Percentiles rank a stretch among this genome's conserved stretches.
Evolutionary conservation across 2,888 invertebrate species (phyloP).

Genomic region (Leucoptera coffeella): DNA sequence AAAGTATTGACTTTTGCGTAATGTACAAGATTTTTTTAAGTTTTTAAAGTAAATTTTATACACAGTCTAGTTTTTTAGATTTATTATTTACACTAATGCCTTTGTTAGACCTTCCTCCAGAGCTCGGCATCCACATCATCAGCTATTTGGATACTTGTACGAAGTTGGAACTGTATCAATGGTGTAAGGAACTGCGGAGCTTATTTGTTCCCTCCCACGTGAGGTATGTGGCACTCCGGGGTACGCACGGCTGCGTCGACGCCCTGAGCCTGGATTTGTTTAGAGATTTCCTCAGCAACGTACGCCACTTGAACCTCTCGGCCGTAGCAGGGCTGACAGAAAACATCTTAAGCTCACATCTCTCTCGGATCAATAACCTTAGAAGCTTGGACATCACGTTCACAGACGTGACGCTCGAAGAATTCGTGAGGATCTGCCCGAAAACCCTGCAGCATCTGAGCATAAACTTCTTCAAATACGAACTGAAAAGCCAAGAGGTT

Average conservation of each 20-base stretch:
- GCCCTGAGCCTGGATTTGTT: slow-evolving; percentile 11
- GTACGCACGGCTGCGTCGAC: slow-evolving; percentile 10
- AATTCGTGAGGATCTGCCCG: slow-evolving; percentile 13
- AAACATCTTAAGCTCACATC: slow-evolving; percentile 9
- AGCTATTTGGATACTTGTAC: slow-evolving; percentile 10
- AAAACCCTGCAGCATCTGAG: slow-evolving; percentile 11
- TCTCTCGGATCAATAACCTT: slow-evolving; percentile 10
- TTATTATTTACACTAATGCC: no score
- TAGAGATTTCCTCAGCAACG: slow-evolving; percentile 9
- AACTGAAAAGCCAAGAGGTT: slow-evolving; percentile 8
- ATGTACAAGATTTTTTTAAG: no score
- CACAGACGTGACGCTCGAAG: slow-evolving; percentile 14
- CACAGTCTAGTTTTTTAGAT: no score
- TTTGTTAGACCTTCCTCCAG: slow-evolving; percentile 12
- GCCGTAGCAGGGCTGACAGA: slow-evolving; percentile 13
- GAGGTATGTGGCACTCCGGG: slow-evolving; percentile 11
- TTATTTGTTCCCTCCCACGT: slow-evolving; percentile 13
- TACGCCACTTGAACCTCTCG: slow-evolving; percentile 13
- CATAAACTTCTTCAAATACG: slow-evolving; percentile 14
- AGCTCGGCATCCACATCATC: slow-evolving; percentile 11
- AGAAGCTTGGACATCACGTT: slow-evolving; percentile 15
- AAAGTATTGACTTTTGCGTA: no score
- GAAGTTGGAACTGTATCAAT: slow-evolving; percentile 11
- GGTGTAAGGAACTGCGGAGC: slow-evolving; percentile 9
- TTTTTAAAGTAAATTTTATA: no score